Base-by-base conservation (phyloP, 2,113 vertebrate species). In the Heterotilapia buettikoferi region DNA sequence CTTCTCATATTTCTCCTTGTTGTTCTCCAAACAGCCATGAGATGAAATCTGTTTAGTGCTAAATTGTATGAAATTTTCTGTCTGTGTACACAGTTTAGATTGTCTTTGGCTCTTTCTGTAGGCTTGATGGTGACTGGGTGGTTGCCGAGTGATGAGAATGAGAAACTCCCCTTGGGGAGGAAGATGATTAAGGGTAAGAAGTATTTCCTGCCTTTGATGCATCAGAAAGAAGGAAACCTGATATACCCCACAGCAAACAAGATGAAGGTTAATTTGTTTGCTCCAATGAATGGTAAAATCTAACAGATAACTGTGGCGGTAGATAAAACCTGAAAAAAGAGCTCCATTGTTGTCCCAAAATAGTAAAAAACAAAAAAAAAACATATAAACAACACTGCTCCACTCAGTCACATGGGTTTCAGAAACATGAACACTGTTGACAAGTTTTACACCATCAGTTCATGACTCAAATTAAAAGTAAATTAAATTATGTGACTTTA, bases 161-260 rank as follows among this genome's bases (percentile, higher is more conserved):
- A 88, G 57, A 86, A 57, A 40, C 57, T 8, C 7, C 21, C 47
- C 82, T 33, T 0, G 36, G 71, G 87, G 63, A 90, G 86, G 87
- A 88, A 79, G 91, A 91, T 84, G 88, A 93, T 89, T 87, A 84
- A 81, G 76, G 47, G 26, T 54, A 52, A 76, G 78, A 93, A 86
- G 68, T 54, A 91, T 93, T 93, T 93, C 94, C 92, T 91, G 87
- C 59, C 90, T 92, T 86, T 90, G 83, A 90, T 90, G 82, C 59
- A n/a, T 86, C 38, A 18, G 68, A 14, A 54, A 82, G 80, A 80
- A 56, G 61, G 73, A 89, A 83, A 80, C 31, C 53, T n/a, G 38
- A 53, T 31, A 7, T 5, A 12, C 18, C 4, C 52, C 52, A 80
- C 66, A 85, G 40, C 19, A 14, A 16, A 54, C 21, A 71, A 76